phyloP scores from a whole-genome alignment of 2,113 vertebrate species.

The Thunnus thynnus region DNA sequence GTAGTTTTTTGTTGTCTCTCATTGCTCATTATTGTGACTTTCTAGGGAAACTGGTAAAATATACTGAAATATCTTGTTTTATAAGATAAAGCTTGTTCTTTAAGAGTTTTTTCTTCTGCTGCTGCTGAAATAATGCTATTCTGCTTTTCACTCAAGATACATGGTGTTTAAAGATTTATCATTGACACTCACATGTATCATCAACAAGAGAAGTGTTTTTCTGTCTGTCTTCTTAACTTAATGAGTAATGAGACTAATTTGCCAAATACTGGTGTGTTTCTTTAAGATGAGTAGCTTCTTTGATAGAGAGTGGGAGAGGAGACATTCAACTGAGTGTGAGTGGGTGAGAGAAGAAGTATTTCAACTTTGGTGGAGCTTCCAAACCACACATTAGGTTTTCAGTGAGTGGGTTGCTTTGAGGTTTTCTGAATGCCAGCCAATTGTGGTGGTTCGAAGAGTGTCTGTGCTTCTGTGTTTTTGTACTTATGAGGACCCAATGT shows the following conservation, averaged over 20 bases:
- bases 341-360: conserved; percentile 23
- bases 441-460: not conserved
- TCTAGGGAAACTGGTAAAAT: no score
- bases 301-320: not conserved
- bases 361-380: conserved; percentile 10
- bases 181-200: not conserved
- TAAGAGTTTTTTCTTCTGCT: no score
- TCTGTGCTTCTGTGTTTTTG: not conserved
- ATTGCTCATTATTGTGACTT: no score
- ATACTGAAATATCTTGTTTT: no score
- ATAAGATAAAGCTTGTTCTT: no score
- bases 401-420: conserved; percentile 9
- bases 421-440: not conserved
- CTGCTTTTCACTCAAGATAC: not conserved
- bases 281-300: conserved; percentile 17
- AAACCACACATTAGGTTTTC: conserved; percentile 2
- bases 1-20: no score
- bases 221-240: conserved; percentile 2
- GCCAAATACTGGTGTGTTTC: not conserved
- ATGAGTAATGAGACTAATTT: conserved; percentile 17
- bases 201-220: not conserved
- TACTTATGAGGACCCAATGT: not conserved
- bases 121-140: no score
- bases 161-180: not conserved
- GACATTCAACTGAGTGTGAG: not conserved